Evolutionary conservation across 1,140 invertebrate genomes (phyloP), one percentile per base, ranked within the genome.

Genomic region (Globodera rostochiensis): DNA sequence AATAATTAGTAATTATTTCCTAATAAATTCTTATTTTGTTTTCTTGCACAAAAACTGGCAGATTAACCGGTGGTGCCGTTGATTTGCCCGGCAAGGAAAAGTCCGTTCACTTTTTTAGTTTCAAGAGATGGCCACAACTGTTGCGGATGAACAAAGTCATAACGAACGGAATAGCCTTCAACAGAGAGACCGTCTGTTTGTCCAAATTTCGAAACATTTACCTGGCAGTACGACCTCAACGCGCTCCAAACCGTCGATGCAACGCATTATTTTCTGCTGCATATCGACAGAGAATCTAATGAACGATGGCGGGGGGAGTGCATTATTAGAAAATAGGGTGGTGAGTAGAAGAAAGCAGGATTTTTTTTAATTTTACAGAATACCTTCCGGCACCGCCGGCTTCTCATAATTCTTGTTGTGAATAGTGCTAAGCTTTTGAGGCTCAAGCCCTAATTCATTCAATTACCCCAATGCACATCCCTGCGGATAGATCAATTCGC

Each of bases 61-160:
- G 36, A 45, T 15, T 21, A 36, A 71, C 69, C 69, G 6, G 96
- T 97, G 9, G 96, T 97, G 3, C 96, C 96, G 92, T 97, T 97
- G 74, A 97, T 96, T 91, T 98, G 96, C 0, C 96, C 96, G 82
- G 96, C 96, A 82, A 97, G 92, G 90, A 94, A 97, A 5, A 98
- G 91, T 53, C 93, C 92, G 5, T 91, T 82, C 50, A 97, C 92
- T 84, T 91, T 92, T 84, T 93, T 93, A 0, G 95, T 95, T 91
- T 98, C 95, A 49, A 98, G 91, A 13, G 93, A 92, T 9, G 92
- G 91, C 73, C 92, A 93, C n/a, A 97, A 88, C 91, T 97, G 94
- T 80, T 94, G 91, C 0, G 96, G 95, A 91, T 98, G 95, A 67
- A 98, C 93, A 87, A 92, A 96, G 90, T 97, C 95, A 91, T 98